These are phyloP conservation scores for Campoletis raptor DNA, from an alignment of 2,888 invertebrate species.

Conservation along the genomic window DNA sequence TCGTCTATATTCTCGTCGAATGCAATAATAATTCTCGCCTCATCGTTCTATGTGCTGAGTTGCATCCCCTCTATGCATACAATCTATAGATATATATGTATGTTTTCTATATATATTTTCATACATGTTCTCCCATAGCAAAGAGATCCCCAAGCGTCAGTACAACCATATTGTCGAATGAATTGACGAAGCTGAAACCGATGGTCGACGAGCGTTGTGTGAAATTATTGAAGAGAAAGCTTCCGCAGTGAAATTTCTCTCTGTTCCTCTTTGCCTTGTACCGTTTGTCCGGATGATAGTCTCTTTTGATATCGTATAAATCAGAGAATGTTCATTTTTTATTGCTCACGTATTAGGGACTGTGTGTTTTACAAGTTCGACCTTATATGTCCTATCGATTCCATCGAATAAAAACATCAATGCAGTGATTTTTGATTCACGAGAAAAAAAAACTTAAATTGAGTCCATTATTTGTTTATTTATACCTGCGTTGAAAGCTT, in stretches of 20 bases:
- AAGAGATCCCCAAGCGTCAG: conserved; percentile 26
- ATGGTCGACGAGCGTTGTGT: conserved; percentile 61
- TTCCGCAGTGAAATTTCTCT: conserved; percentile 52
- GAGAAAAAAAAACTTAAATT: not conserved
- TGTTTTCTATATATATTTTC: not conserved
- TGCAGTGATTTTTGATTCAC: not conserved
- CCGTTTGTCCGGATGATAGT: not conserved
- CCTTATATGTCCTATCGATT: not conserved
- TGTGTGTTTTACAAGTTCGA: not conserved
- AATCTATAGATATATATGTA: not conserved
- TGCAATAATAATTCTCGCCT: conserved; percentile 60
- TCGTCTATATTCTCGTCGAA: conserved; percentile 30
- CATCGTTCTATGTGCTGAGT: conserved; percentile 39
- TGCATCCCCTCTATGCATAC: not conserved
- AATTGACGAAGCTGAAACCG: conserved; percentile 49
- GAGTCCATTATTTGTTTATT: not conserved
- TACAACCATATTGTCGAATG: conserved; percentile 45
- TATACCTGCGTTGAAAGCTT: not conserved
- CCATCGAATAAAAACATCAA: not conserved
- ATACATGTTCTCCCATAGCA: not conserved
- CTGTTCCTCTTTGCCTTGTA: conserved; percentile 2
- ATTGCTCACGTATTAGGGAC: not conserved
- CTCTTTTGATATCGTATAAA: not conserved
- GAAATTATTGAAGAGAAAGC: conserved; percentile 72
- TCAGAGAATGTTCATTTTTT: not conserved